phyloP scores from a whole-genome alignment of 2,797 vertebrate genomes.

The Sandelia bainsii region DNA sequence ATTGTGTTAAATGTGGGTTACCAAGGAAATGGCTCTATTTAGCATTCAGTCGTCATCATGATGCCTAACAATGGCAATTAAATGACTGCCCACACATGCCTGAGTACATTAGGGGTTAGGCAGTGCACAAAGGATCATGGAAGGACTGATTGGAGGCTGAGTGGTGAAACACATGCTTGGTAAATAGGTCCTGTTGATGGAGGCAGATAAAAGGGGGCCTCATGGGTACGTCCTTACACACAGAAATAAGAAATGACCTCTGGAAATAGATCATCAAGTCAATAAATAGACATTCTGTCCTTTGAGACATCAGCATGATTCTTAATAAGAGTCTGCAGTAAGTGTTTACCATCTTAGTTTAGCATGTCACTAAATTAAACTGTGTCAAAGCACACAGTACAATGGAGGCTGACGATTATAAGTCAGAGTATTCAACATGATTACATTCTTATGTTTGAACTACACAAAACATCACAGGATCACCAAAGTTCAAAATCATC shows the following conservation, averaged over 20 bases:
- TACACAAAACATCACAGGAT: too few species aligned
- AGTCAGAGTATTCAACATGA: neutral
- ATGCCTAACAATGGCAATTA: constrained; percentile 64
- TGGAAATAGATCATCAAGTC: constrained; percentile 23
- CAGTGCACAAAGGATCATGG: constrained; percentile 24
- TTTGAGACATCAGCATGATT: constrained; percentile 8
- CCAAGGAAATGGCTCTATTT: constrained; percentile 61
- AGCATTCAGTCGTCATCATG: constrained; percentile 43
- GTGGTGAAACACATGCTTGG: constrained; percentile 10
- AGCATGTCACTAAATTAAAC: neutral
- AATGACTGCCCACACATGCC: constrained; percentile 22
- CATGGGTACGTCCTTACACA: neutral
- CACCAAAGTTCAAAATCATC: too few species aligned
- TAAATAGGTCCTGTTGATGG: constrained; percentile 45
- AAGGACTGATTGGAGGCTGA: constrained; percentile 30
- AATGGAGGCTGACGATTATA: too few species aligned
- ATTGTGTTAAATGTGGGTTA: constrained; percentile 42
- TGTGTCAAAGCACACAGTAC: neutral
- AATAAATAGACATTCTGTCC: neutral
- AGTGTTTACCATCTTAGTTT: neutral
- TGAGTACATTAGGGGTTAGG: constrained; percentile 32
- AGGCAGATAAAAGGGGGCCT: constrained; percentile 18
- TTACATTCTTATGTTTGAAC: too few species aligned
- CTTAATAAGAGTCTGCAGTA: neutral
- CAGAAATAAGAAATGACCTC: constrained; percentile 23